These are phyloP conservation scores for Diarsia mendica DNA, from an alignment of 2,888 invertebrate species.

Conservation along the genomic window DNA sequence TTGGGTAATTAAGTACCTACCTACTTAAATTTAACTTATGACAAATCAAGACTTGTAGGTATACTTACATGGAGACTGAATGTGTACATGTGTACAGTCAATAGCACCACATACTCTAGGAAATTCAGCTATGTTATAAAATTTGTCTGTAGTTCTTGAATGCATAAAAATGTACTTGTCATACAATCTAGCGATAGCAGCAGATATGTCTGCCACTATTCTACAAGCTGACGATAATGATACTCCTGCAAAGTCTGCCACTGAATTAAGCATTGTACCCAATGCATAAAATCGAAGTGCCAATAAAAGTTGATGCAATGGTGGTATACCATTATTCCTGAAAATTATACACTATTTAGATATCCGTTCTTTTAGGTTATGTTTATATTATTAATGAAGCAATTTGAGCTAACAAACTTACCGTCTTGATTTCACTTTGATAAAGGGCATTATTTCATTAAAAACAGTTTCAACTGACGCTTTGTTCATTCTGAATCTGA, in stretches of 20 bases:
- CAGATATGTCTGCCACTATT: neutral
- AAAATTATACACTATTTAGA: neutral
- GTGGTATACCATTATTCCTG: constrained; percentile 40
- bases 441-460: neutral
- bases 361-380: neutral
- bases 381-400: neutral
- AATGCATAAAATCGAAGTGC: constrained; percentile 65
- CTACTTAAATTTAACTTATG: no score
- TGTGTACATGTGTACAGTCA: neutral
- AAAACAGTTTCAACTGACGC: neutral
- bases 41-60: no score
- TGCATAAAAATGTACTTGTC: no score
- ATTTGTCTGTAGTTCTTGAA: no score
- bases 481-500: constrained; percentile 2
- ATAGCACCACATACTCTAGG: no score
- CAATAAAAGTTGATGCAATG: constrained; percentile 60
- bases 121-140: no score
- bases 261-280: constrained; percentile 63
- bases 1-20: no score
- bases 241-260: constrained; percentile 63
- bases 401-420: neutral
- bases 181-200: neutral
- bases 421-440: constrained; percentile 5
- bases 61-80: no score
- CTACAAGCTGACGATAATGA: constrained; percentile 51